phyloP scores from a whole-genome alignment of 2,113 vertebrate genomes.

The Sphyrna mokarran region DNA sequence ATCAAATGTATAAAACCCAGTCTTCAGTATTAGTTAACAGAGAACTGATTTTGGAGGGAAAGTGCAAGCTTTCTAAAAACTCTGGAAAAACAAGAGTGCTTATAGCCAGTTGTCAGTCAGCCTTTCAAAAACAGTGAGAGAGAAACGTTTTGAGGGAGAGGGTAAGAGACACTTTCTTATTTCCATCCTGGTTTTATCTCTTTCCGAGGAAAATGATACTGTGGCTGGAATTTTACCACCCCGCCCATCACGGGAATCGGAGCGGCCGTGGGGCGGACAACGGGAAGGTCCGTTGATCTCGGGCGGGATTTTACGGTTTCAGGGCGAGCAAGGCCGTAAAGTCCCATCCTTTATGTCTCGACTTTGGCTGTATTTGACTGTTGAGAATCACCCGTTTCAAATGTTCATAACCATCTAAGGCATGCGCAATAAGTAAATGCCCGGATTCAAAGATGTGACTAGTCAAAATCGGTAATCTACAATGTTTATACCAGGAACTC shows the following conservation, averaged over 20 bases:
- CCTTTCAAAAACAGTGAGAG: not conserved
- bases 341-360: not conserved
- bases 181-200: not conserved
- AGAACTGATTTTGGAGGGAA: not conserved
- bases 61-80: not conserved
- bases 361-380: not conserved
- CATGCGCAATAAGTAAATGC: constrained; percentile 19
- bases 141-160: not conserved
- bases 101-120: not conserved
- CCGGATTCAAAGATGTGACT: not conserved
- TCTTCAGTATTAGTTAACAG: not conserved
- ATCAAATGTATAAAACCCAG: not conserved
- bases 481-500: not conserved
- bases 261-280: too few species aligned
- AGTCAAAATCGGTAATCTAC: constrained; percentile 12
- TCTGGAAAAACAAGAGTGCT: not conserved
- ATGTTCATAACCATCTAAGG: not conserved
- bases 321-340: too few species aligned
- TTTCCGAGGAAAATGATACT: not conserved
- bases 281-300: too few species aligned
- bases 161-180: not conserved
- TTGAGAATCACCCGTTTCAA: not conserved
- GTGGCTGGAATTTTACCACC: too few species aligned
- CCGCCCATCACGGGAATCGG: too few species aligned
- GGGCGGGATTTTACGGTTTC: too few species aligned